Evolutionary conservation across 1,140 invertebrate genomes (phyloP).

Genomic region (Lanistes nyassanus): DNA sequence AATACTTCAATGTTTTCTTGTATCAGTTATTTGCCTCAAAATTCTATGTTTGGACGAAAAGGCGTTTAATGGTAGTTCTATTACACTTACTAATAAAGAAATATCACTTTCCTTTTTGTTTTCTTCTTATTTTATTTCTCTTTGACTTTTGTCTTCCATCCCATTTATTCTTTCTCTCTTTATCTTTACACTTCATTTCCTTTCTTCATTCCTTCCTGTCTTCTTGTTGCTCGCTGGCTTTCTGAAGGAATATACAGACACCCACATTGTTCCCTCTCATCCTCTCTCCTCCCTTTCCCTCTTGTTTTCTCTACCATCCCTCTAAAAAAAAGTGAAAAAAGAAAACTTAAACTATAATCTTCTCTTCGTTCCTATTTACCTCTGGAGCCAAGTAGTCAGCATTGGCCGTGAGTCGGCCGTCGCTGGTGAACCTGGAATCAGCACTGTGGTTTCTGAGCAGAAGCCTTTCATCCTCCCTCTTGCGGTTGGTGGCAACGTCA

Average conservation of each 20-base stretch:
- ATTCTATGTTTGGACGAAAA: not conserved
- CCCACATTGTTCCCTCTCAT: not conserved
- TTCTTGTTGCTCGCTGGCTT: not conserved
- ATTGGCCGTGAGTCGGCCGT: slow-evolving; percentile 27
- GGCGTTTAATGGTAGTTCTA: too few relatives aligned
- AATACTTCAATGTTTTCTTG: too few relatives aligned
- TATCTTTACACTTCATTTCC: too few relatives aligned
- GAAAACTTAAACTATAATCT: not conserved
- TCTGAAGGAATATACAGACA: too few relatives aligned
- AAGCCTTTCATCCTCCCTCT: not conserved
- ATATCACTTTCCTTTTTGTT: not conserved
- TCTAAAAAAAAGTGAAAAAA: slow-evolving; percentile 1
- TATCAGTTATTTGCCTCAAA: too few relatives aligned
- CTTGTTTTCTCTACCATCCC: not conserved
- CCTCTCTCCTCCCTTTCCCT: not conserved
- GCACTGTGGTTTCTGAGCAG: not conserved
- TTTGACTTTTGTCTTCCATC: slow-evolving; percentile 4
- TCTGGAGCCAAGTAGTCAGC: slow-evolving; percentile 13
- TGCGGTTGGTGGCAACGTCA: not conserved
- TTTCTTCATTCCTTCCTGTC: not conserved
- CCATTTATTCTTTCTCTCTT: slow-evolving; percentile 15
- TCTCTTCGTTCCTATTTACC: not conserved
- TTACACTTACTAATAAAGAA: too few relatives aligned
- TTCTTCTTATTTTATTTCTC: not conserved
- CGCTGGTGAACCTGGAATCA: slow-evolving; percentile 3